Conservation (phyloP, 2,113 vertebrate species). For the Bubo scandiacus region DNA sequence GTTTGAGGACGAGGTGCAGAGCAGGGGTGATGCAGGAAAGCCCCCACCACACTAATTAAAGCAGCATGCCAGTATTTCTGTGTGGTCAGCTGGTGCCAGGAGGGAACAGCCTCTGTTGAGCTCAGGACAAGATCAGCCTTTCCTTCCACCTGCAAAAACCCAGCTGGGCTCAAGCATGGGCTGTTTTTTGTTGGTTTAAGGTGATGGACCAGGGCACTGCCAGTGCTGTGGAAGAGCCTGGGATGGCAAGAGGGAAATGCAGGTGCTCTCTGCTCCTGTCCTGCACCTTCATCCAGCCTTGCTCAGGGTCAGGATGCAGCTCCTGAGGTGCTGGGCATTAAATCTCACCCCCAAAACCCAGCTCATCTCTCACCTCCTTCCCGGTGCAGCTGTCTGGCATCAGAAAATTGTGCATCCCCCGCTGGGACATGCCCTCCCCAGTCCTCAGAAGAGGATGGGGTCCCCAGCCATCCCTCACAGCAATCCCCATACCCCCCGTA, state of each 20-base stretch:
- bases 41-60: not conserved
- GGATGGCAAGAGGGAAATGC: not conserved
- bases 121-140: not conserved
- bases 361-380: not conserved
- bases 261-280: not conserved
- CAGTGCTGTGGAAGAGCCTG: not conserved
- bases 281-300: not conserved
- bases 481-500: accelerated
- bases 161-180: not conserved
- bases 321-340: not conserved
- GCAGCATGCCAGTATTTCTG: not conserved
- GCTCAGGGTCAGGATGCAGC: not conserved
- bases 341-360: not conserved
- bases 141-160: not conserved
- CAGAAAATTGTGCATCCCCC: not conserved
- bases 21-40: not conserved
- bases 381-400: not conserved
- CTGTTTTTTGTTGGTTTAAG: not conserved
- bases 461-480: accelerated
- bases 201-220: not conserved
- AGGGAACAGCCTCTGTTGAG: not conserved
- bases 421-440: accelerated
- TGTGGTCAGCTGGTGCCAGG: not conserved
- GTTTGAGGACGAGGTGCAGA: not conserved
- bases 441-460: not conserved